phyloP scores from a whole-genome alignment of 2,888 invertebrate genomes.

The Lycia hirtaria region DNA sequence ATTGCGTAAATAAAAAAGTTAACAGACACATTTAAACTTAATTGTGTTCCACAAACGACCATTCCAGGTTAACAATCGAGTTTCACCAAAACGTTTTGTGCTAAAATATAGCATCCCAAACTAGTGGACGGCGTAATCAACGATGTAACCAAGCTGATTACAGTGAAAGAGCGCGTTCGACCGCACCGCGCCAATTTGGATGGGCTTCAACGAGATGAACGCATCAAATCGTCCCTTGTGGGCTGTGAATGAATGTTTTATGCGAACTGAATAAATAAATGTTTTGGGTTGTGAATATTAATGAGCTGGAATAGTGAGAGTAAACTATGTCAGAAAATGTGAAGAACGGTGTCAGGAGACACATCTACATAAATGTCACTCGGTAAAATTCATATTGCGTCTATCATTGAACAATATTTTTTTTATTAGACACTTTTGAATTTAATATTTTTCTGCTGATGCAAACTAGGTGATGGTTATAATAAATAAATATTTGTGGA shows the following conservation, averaged over 20 bases:
- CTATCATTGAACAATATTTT: background rate
- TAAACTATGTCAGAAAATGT: background rate
- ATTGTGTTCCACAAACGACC: slow-evolving; percentile 25
- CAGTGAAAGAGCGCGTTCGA: slow-evolving; percentile 46
- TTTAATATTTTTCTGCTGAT: no score
- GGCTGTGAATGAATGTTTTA: slow-evolving; percentile 34
- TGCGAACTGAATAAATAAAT: slow-evolving; percentile 28
- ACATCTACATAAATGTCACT: background rate
- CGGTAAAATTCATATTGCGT: background rate
- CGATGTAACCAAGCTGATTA: slow-evolving; percentile 52
- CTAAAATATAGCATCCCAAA: slow-evolving; percentile 33
- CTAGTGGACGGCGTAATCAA: slow-evolving; percentile 44
- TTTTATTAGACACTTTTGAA: no score
- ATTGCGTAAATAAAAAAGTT: background rate
- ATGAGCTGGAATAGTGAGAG: background rate
- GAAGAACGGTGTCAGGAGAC: background rate
- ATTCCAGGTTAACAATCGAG: slow-evolving; percentile 13
- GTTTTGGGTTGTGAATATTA: slow-evolving; percentile 9
- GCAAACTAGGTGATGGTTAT: no score
- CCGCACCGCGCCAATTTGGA: slow-evolving; percentile 52
- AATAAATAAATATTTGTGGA: no score
- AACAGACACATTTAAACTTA: slow-evolving; percentile 19
- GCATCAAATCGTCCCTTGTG: slow-evolving; percentile 39
- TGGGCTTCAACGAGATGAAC: slow-evolving; percentile 31
- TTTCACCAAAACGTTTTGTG: slow-evolving; percentile 35